phyloP scores from a whole-genome alignment of 2,113 vertebrate genomes.

The Brachyhypopomus gauderio region DNA sequence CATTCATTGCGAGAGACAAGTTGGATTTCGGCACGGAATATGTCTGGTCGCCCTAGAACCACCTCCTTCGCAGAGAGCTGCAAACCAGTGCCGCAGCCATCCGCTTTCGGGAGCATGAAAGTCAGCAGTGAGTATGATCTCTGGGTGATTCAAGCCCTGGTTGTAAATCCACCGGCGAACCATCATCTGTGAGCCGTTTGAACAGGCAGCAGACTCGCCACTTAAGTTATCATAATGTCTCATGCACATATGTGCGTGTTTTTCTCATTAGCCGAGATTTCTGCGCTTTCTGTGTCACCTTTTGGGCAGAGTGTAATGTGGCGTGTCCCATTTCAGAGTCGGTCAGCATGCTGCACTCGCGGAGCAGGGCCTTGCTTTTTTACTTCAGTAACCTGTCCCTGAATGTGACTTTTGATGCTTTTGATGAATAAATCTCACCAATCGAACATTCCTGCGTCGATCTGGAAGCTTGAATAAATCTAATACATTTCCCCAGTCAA shows the following conservation, averaged over 20 bases:
- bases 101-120: slow-evolving; percentile 99
- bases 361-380: background rate
- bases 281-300: slow-evolving; percentile 38
- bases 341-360: no score
- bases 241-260: background rate
- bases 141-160: background rate
- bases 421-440: no score
- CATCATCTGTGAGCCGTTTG: background rate
- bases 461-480: no score
- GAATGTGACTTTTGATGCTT: no score
- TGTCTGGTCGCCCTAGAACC: slow-evolving; percentile 98
- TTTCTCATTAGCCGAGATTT: slow-evolving; percentile 23
- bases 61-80: slow-evolving; percentile 99
- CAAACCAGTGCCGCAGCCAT: slow-evolving; percentile 97
- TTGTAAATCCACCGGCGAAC: background rate
- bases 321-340: slow-evolving; percentile 37
- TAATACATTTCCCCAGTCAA: no score
- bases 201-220: background rate
- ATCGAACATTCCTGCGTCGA: no score
- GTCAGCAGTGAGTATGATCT: slow-evolving; percentile 95
- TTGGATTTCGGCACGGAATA: slow-evolving; percentile 74
- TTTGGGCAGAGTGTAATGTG: slow-evolving; percentile 19
- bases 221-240: background rate
- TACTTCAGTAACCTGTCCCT: no score
- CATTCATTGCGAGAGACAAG: slow-evolving; percentile 33